Percentiles rank a stretch among this genome's conserved stretches.
Evolutionary conservation across 2,797 vertebrate genomes (phyloP).

Genomic region (Crocodylus rhombifer): DNA sequence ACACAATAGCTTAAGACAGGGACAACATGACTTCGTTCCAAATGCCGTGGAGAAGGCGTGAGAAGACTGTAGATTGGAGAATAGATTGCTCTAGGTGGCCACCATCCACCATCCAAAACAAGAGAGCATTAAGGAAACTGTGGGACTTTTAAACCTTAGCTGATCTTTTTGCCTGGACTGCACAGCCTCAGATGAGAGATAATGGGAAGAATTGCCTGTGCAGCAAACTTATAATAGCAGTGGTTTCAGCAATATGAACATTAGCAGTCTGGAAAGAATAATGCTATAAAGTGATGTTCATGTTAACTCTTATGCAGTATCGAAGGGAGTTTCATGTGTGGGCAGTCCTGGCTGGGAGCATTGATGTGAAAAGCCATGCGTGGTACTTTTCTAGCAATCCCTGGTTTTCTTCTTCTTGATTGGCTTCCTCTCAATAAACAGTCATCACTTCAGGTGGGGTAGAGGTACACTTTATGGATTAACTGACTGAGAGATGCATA

Average conservation of each 20-base stretch:
- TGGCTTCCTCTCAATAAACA: too few species aligned
- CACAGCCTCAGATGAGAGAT: neutral
- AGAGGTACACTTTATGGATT: too few species aligned
- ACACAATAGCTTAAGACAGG: neutral
- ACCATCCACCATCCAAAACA: neutral
- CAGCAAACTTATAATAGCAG: neutral
- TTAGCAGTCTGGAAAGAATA: neutral
- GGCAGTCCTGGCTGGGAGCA: neutral
- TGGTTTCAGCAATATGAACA: fast-evolving
- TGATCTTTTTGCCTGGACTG: neutral
- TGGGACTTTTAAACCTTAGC: fast-evolving
- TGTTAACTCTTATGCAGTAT: fast-evolving
- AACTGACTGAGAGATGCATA: too few species aligned
- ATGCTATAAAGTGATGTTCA: fast-evolving
- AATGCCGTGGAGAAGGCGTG: neutral
- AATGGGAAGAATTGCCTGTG: fast-evolving
- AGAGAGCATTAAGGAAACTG: neutral
- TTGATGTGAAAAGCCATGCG: neutral
- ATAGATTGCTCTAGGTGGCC: neutral
- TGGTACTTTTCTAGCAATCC: neutral
- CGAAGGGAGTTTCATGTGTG: neutral
- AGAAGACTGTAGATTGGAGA: neutral
- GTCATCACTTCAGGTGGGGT: too few species aligned
- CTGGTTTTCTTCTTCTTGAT: neutral
- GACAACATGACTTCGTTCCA: neutral